Conservation (phyloP, 2,888 invertebrate genomes). For the Scaptomyza flava region DNA sequence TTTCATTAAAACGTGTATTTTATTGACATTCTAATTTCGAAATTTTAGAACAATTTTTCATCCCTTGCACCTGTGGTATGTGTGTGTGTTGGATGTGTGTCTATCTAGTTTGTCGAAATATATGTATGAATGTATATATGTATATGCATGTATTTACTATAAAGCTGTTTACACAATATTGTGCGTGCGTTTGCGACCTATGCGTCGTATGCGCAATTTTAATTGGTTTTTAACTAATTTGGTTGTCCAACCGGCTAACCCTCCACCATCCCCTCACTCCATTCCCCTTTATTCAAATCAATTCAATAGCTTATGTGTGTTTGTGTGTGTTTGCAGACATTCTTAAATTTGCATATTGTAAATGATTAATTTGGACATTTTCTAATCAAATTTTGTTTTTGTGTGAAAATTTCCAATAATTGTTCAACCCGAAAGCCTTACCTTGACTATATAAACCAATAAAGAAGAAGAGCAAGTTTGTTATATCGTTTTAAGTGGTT, state of each 20-base stretch:
- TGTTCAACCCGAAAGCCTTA: background rate
- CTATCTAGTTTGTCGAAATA: background rate
- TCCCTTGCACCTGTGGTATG: conserved; percentile 1
- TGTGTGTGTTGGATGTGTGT: conserved; percentile 8
- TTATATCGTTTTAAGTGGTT: no score
- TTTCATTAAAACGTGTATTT: conserved; percentile 78
- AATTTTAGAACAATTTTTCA: conserved; percentile 63
- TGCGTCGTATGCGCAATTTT: conserved; percentile 74
- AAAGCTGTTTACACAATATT: conserved; percentile 37
- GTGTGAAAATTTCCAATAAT: background rate
- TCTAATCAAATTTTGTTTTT: conserved; percentile 40
- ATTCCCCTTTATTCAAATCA: conserved; percentile 11
- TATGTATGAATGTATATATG: background rate
- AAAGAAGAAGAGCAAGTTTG: no score
- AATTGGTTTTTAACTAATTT: conserved; percentile 80
- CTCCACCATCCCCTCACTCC: background rate
- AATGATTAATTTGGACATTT: conserved; percentile 54
- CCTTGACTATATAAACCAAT: no score
- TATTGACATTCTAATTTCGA: conserved; percentile 81
- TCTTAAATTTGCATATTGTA: conserved; percentile 50
- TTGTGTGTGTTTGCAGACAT: conserved; percentile 22
- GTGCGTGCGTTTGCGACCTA: conserved; percentile 36
- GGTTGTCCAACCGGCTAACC: background rate
- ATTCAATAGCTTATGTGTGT: conserved; percentile 17
- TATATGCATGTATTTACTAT: conserved; percentile 16